Evolutionary conservation across 2,113 vertebrate species (phyloP), one percentile per base, ranked within the genome.

Genomic region (Tachysurus vachellii): DNA sequence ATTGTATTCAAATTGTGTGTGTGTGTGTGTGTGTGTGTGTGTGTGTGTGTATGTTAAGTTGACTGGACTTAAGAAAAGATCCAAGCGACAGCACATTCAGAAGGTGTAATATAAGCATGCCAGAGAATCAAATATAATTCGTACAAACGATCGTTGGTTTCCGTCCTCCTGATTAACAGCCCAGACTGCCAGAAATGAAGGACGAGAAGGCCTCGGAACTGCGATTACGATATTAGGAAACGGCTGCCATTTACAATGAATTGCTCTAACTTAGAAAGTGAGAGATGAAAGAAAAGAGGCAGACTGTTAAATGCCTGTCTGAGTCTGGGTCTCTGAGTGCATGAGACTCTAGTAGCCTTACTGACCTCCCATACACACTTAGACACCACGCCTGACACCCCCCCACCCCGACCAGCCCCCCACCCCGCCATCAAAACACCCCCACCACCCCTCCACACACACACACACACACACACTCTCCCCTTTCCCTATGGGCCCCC

Each of bases 401-500:
- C 61, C 44, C 17, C 44, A 36, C 80, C 50, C 28, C 68, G n/a
- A 57, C 21, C 47, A 44, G 5, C 91, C 17, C 75, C 88, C 89
- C 2, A 42, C 71, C 44, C 28, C n/a, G 14, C 83, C 68, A 59
- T 57, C 50, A 82, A 4, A 89, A 23, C n/a, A n/a, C 36, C 36
- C 36, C 36, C 36, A 36, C 36, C 36, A 36, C 2, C n/a, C n/a
- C n/a, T 59, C 88, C 89, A 10, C 88, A 90, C 90, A 91, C 88
- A 47, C 44, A 47, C 44, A 47, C 6, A 47, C 44, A 47, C 44
- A 6, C 47, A 50, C 47, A 50, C 47, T 11, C 88, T 66, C 71
- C 47, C 57, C 66, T 85, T 91, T 91, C 90, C 75, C 64, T 56
- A 80, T 76, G 66, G 83, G 86, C 81, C 75, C 59, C 87, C 89